Base-by-base conservation (phyloP, 2,797 vertebrate species). In the Eospalax fontanierii region DNA sequence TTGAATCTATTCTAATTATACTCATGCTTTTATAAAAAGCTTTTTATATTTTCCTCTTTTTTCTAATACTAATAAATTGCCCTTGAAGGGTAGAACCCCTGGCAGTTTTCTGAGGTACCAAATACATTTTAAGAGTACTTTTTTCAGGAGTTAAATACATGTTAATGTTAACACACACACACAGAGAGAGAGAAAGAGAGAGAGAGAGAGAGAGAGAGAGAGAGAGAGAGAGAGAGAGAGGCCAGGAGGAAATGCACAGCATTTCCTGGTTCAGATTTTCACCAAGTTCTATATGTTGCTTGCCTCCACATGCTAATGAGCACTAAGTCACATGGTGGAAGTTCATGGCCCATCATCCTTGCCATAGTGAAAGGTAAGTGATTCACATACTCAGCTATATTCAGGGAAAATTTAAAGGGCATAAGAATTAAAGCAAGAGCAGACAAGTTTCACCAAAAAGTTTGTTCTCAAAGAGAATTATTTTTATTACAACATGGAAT, bases 1-100 rank as follows among this genome's bases (percentile, higher is more conserved):
- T 94, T 57, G 12, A 83, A 71, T 89, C 73, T 73, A 75, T 80
- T 94, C 82, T 93, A 93, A 94, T 93, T 94, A 95, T 82, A 79
- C n/a, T 40, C 57, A 38, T 73, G 30, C n/a, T 81, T 96, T 94
- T 81, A 93, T 86, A 73, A 92, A 96, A 90, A 70, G 28, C 19
- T 54, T 78, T 91, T 76, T 43, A 75, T n/a, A 73, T 81, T 93
- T 93, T 90, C 30, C 46, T 90, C 54, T 78, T 75, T 94, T 91
- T 84, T 35, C 26, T 87, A 30, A 79, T 74, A 76, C 30, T 81
- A 85, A 63, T 84, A 68, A 76, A 46, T 71, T 81, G 2, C 15
- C 26, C 78, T 92, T 61, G 65, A 94, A 91, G 76, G n/a, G 43
- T 66, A 89, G 81, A 96, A 80, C 4, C 15, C 16, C 14, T 78